phyloP scores from a whole-genome alignment of 2,797 vertebrate species.

The Anomalospiza imberbis region DNA sequence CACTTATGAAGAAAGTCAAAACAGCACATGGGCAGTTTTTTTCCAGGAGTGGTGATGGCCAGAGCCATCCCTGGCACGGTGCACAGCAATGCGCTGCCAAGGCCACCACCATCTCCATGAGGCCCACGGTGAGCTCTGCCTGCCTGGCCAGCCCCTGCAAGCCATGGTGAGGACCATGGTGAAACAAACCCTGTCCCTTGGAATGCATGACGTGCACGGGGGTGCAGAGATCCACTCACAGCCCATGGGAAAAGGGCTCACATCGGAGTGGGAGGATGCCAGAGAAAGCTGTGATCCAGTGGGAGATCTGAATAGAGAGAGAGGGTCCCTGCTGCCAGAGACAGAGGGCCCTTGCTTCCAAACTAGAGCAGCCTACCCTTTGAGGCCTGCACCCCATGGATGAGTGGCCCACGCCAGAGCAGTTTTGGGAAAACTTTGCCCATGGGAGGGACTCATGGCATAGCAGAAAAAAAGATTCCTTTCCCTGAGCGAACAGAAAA shows the following conservation, averaged over 20 bases:
- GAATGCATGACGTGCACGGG: not conserved
- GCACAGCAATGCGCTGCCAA: not conserved
- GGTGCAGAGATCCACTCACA: not conserved
- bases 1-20: not conserved
- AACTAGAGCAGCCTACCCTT: not conserved
- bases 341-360: not conserved
- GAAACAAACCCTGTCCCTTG: not conserved
- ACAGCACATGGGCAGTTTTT: fast-evolving
- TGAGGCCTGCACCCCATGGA: not conserved
- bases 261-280: too few species aligned
- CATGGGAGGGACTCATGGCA: fast-evolving
- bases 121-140: not conserved
- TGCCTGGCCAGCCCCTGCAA: not conserved
- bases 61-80: not conserved
- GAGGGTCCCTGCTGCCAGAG: not conserved
- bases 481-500: not conserved
- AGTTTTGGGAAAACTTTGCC: not conserved
- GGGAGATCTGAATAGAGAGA: not conserved
- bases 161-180: not conserved
- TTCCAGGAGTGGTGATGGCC: not conserved
- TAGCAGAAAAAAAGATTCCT: not conserved
- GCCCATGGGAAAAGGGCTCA: not conserved
- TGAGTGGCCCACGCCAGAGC: fast-evolving
- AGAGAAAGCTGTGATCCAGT: not conserved
- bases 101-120: not conserved